Base-by-base conservation (phyloP, 1,140 invertebrate genomes). In the Bombus picipes region DNA sequence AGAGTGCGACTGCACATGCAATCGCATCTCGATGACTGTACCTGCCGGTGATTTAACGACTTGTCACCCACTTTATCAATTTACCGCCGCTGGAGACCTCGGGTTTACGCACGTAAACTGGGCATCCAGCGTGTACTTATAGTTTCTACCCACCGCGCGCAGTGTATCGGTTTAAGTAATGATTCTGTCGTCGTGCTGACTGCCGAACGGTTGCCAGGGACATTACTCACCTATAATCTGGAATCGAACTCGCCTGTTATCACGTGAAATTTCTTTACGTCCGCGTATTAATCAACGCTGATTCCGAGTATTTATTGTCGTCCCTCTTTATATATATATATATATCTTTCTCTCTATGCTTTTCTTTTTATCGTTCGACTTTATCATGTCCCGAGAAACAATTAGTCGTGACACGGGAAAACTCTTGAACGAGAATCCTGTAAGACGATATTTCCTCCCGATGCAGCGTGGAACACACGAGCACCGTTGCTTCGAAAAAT, bases 31-130 rank as follows among this genome's bases (percentile, higher is more conserved):
- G 88, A 90, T 88, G 91, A 93, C 89, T 89, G 89, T 88, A 87
- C 81, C 81, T 71, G 81, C 80, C 28, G 85, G 91, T 94, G 93
- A 94, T 94, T 95, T 94, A 94, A 94, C 92, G 92, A 93, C 92
- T 94, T 95, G 94, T 95, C 94, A 93, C 90, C 92, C 86, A 93
- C 92, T 94, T 94, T 94, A 94, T 95, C 93, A 94, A 94, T 94
- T 94, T 92, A 88, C 91, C 92, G 83, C 86, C 89, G 88, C 66
- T 88, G 83, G 88, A 89, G 81, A 86, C 86, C 80, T 66, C 75
- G 72, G 76, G 62, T 83, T 86, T 85, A 90, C 71, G 85, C 83
- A 85, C 87, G 83, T 71, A 73, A 88, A 90, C 73, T 70, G 80
- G 34, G 62, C 83, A 72, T 83, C 85, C 79, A 62, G 8, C 59